Base-by-base conservation (phyloP, 2,797 vertebrate genomes). In the Onychomys arenicola region DNA sequence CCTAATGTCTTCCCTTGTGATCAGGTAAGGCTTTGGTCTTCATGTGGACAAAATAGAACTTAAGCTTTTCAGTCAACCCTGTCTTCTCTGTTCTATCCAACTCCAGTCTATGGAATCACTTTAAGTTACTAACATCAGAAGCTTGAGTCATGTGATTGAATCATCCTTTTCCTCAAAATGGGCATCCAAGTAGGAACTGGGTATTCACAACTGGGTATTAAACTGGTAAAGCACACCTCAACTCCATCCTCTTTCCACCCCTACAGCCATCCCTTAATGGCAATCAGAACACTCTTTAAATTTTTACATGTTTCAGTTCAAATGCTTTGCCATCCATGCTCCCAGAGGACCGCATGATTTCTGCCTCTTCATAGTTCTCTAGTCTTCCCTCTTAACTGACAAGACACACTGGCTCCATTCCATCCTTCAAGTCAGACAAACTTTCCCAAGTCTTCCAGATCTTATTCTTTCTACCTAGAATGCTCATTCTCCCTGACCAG, bases 121-220 rank as follows among this genome's bases (percentile, higher is more conserved):
- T 77, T 37, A n/a, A 43, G 40, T 83, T 89, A 83, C 37, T 76
- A 83, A 65, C 2, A 19, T 57, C 29, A 43, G 57, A 71, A 87
- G 43, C 32, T n/a, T 12, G 1, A 83, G n/a, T 63, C 55, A n/a
- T n/a, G 27, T 87, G 76, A 34, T n/a, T 71, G 21, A 61, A 23
- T 27, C n/a, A 90, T 46, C 27, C 17, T 95, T 91, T 80, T 55
- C 55, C 43, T 95, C 76, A 73, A 91, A 87, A 90, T 46, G 43
- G 87, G 21, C n/a, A 52, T 73, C 21, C n/a, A 87, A 91, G 57
- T 19, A 52, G 37, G 40, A 52, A 69, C 10, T 63, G 73, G 13
- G 43, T 65, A 32, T 86, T 61, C 6, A 40, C 34, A n/a, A n/a
- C n/a, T n/a, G n/a, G n/a, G n/a, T n/a, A 46, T 63, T 61, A 87